A percentile compares a stretch with the other conserved stretches of the same genome.
Conservation (phyloP, 2,797 vertebrate species). For the Zalophus californianus region DNA sequence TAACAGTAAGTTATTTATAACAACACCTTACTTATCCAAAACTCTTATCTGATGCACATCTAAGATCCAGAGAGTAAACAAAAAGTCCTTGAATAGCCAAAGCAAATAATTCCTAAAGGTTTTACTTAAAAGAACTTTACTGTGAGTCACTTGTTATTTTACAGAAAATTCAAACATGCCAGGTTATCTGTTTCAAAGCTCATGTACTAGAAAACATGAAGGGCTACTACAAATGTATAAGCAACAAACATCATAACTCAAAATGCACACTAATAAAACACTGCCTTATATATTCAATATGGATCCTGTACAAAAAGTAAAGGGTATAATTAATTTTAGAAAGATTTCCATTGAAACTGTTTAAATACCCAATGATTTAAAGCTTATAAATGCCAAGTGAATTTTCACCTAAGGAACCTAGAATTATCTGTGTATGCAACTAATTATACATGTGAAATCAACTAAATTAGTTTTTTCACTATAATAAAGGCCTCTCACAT, state of each 20-base stretch:
- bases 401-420: constrained; percentile 33
- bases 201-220: constrained; percentile 36
- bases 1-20: not conserved
- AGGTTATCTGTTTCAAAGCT: constrained; percentile 47
- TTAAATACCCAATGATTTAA: constrained; percentile 36
- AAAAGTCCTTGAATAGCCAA: constrained; percentile 64
- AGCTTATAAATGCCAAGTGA: constrained; percentile 39
- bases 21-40: not conserved
- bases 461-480: not conserved
- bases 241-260: constrained; percentile 45
- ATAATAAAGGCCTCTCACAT: constrained; percentile 32
- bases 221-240: constrained; percentile 1
- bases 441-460: constrained; percentile 47
- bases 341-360: constrained; percentile 20
- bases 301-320: constrained; percentile 56
- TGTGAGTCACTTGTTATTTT: constrained; percentile 54
- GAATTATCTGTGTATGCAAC: not conserved
- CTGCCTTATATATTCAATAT: constrained; percentile 1
- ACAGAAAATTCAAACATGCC: constrained; percentile 26
- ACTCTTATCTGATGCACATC: not conserved
- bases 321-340: constrained; percentile 44
- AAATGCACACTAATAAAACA: constrained; percentile 15
- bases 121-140: constrained; percentile 54
- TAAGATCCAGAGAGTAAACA: constrained; percentile 52
- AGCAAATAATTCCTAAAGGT: constrained; percentile 34